Evolutionary conservation across 1,140 invertebrate species (phyloP), one percentile per base, ranked within the genome.

Genomic region (Plutomurus gul): DNA sequence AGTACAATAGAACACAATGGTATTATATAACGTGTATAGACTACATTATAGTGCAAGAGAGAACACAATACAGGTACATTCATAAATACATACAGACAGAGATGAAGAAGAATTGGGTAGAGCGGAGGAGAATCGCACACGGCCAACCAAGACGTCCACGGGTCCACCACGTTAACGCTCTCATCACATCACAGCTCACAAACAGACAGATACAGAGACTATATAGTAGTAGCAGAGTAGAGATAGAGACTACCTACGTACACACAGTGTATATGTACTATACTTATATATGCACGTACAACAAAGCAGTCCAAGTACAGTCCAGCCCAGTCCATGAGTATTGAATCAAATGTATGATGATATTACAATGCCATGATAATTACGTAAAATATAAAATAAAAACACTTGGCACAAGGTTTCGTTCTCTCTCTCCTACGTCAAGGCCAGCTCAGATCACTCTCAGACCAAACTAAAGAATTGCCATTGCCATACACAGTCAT

Each of bases 391-490:
- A 36, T 36, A 36, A 65, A 65, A 65, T 65, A 65, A 65, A 65
- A 65, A 65, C 56, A 65, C 56, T 65, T 27, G 25, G 56, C 56
- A 65, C 56, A 65, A 65, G 56, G 56, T 65, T 65, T 43, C n/a
- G 27, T 65, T 30, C 36, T 30, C 56, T 65, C 36, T 49, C 36
- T 36, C 27, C 30, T 11, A 65, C 56, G 56, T 30, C 56, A 65
- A 65, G 56, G 56, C 56, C 56, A 65, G n/a, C n/a, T n/a, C n/a
- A n/a, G n/a, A n/a, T n/a, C n/a, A n/a, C n/a, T n/a, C n/a, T n/a
- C n/a, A n/a, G 25, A 22, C 18, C 56, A 65, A n/a, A 51, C 18
- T 22, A 51, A n/a, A 65, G 30, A 25, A 51, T 22, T 22, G 47
- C 47, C 47, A 51, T 51, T 16, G 8, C 8, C n/a, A 16, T 47